These are phyloP conservation scores for Palythoa caribaeorum DNA, from an alignment of 92 coral and sea anemone genomes.

Conservation along the genomic window DNA sequence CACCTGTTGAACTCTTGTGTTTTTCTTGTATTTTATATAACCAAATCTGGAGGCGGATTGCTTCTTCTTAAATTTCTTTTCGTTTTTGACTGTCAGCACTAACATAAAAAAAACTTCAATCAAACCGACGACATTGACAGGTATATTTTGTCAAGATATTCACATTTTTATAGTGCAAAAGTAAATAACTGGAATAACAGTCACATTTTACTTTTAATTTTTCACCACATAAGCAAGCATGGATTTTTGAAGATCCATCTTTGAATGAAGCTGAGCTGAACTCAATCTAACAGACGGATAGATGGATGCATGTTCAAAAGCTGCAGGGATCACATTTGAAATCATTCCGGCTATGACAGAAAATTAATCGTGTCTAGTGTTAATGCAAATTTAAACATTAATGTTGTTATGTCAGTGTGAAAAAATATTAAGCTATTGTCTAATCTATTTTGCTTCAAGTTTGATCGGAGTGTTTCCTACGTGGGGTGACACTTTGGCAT, in stretches of 20 bases:
- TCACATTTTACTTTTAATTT: background rate
- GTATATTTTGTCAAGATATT: background rate
- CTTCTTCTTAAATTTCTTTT: background rate
- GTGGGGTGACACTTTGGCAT: background rate
- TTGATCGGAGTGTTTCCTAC: conserved; percentile 6
- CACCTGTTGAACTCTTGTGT: conserved; percentile 9
- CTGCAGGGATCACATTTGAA: conserved; percentile 17
- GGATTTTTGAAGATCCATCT: too few relatives aligned
- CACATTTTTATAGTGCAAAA: background rate
- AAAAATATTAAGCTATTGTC: conserved; percentile 9
- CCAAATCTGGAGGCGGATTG: conserved; percentile 19
- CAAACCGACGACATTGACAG: background rate
- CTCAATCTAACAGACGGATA: background rate
- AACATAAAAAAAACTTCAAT: conserved; percentile 10
- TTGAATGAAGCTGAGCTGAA: background rate
- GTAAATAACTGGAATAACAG: background rate
- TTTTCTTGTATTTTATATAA: conserved; percentile 18
- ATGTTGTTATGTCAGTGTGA: conserved; percentile 17
- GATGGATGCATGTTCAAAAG: background rate
- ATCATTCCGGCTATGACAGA: conserved; percentile 7
- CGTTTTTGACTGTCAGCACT: conserved; percentile 2
- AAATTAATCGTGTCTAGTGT: conserved; percentile 38
- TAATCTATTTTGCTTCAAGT: background rate
- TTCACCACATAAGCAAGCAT: background rate
- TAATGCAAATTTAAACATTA: conserved; percentile 37